phyloP scores from a whole-genome alignment of 2,797 vertebrate species.

The Sparus aurata region DNA sequence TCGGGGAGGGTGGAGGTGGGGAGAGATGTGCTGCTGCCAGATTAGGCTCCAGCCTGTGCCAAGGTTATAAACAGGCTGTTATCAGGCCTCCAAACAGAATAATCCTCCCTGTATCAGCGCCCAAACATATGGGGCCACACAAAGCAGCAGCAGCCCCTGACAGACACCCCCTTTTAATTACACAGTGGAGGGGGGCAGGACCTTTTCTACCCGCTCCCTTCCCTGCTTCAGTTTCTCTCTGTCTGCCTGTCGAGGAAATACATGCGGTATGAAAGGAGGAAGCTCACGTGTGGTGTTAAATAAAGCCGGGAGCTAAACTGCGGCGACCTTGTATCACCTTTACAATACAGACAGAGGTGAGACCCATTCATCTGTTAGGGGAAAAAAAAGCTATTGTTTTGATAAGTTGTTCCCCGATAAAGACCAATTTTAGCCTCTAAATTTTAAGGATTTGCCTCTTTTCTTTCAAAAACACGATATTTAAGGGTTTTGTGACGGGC shows the following conservation, averaged over 20 bases:
- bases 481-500: background rate
- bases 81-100: conserved; percentile 98
- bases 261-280: conserved; percentile 16
- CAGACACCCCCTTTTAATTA: conserved; percentile 99
- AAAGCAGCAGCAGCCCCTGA: conserved; percentile 95
- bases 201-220: conserved; percentile 67
- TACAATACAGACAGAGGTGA: conserved; percentile 7
- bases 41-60: conserved; percentile 96
- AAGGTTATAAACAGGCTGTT: conserved; percentile 99
- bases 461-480: background rate
- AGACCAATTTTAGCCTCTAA: background rate
- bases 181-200: conserved; percentile 88
- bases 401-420: background rate
- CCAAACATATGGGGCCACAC: conserved; percentile 99
- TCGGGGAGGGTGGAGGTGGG: conserved; percentile 83
- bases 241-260: conserved; percentile 47
- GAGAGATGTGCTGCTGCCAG: conserved; percentile 96
- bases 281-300: conserved; percentile 12
- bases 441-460: background rate
- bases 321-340: background rate
- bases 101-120: conserved; percentile 98
- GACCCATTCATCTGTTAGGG: background rate
- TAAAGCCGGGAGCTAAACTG: conserved; percentile 8
- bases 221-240: conserved; percentile 43
- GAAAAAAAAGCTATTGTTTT: background rate